Percentiles rank a stretch among this genome's conserved stretches.
Evolutionary conservation across 2,113 vertebrate genomes (phyloP).

Genomic region (Indicator maculatus): DNA sequence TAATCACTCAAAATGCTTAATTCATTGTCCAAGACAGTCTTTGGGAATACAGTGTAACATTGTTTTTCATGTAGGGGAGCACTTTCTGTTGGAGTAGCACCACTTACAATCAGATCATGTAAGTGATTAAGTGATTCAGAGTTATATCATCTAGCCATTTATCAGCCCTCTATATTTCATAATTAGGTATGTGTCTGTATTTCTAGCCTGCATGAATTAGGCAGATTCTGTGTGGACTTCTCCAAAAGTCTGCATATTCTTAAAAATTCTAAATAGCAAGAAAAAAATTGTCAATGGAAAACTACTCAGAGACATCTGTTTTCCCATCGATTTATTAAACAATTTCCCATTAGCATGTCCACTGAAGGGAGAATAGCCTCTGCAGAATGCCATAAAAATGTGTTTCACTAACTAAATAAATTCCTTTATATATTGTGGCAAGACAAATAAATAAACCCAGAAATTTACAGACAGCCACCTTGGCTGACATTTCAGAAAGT

Average conservation of each 20-base stretch:
- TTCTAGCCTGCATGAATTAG: neutral
- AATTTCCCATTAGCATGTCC: slow-evolving; percentile 19
- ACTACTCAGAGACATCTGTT: slow-evolving; percentile 29
- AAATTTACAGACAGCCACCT: slow-evolving; percentile 65
- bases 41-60: slow-evolving; percentile 25
- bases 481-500: slow-evolving; percentile 67
- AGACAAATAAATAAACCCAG: slow-evolving; percentile 68
- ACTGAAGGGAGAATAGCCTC: slow-evolving; percentile 37
- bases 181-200: neutral
- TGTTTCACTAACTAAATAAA: slow-evolving; percentile 62
- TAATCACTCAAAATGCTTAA: neutral
- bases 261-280: slow-evolving; percentile 3
- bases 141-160: neutral
- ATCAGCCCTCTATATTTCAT: neutral
- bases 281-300: slow-evolving; percentile 34
- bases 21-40: neutral
- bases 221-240: neutral
- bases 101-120: neutral
- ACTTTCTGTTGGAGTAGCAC: slow-evolving; percentile 23
- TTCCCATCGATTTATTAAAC: slow-evolving; percentile 1
- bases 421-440: slow-evolving; percentile 68
- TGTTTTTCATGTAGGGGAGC: slow-evolving; percentile 14
- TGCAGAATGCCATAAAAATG: slow-evolving; percentile 63
- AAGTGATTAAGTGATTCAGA: slow-evolving; percentile 27
- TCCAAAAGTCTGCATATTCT: neutral